Conservation (phyloP, 2,113 vertebrate species). For the Nibea albiflora region DNA sequence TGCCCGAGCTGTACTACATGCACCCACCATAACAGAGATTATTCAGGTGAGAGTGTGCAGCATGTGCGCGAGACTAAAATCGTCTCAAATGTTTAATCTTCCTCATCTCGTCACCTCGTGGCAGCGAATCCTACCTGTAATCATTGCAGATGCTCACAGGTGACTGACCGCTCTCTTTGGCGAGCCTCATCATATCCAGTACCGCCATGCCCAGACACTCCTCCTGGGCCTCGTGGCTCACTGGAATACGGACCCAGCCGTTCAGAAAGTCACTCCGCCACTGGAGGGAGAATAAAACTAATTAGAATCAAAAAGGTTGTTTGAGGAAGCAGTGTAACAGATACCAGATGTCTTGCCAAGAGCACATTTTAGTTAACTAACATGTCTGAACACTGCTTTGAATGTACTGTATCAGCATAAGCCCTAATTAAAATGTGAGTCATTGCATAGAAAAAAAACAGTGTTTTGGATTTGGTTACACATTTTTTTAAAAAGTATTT, state of each 20-base stretch:
- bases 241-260: slow-evolving; percentile 87
- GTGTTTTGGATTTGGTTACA: neutral
- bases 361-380: neutral
- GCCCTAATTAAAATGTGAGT: neutral
- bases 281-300: slow-evolving; percentile 69
- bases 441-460: neutral
- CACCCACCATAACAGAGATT: slow-evolving; percentile 1
- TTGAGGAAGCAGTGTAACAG: neutral
- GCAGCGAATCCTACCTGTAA: slow-evolving; percentile 84
- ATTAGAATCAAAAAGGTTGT: neutral
- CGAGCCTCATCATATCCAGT: slow-evolving; percentile 97
- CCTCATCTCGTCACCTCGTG: neutral
- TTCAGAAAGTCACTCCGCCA: slow-evolving; percentile 94
- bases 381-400: neutral
- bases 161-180: slow-evolving; percentile 91
- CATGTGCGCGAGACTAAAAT: neutral
- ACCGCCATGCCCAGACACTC: slow-evolving; percentile 98
- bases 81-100: neutral
- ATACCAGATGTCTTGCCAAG: neutral
- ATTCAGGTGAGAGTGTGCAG: neutral
- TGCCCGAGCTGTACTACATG: slow-evolving; percentile 13
- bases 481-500: too few relatives aligned
- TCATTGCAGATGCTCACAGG: slow-evolving; percentile 92
- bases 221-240: slow-evolving; percentile 94
- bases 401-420: neutral